Conservation (phyloP, 2,113 vertebrate species). For the Rhinolophus ferrumequinum region DNA sequence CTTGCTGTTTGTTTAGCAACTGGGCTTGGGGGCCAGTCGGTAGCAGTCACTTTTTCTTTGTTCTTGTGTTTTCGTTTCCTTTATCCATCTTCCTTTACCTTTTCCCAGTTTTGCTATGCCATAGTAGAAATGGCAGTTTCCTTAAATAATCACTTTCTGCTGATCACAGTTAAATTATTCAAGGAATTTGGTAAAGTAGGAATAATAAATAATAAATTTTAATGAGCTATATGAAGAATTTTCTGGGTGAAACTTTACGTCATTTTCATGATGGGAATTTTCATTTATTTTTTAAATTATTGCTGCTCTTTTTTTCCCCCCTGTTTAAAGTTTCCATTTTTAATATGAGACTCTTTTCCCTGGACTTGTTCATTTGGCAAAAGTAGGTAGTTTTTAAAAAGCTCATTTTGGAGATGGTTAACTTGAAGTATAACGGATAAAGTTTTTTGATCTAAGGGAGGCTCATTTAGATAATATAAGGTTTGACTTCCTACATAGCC, state of each 20-base stretch:
- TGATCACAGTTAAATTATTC: not conserved
- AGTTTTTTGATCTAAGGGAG: not conserved
- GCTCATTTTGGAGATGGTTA: conserved; percentile 26
- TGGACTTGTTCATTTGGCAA: not conserved
- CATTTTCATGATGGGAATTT: not conserved
- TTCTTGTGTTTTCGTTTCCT: not conserved
- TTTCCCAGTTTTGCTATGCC: not conserved
- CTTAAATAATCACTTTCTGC: not conserved
- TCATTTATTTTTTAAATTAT: not conserved
- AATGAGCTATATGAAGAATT: not conserved
- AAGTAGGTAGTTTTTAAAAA: not conserved
- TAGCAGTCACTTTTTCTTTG: not conserved
- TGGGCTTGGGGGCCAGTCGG: not conserved
- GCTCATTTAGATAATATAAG: not conserved
- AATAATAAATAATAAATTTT: conserved; percentile 7
- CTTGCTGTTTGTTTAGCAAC: not conserved
- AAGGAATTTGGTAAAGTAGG: conserved; percentile 5
- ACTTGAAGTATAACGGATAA: not conserved
- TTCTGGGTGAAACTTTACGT: not conserved
- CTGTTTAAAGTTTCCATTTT: conserved; percentile 28
- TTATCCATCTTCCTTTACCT: not conserved
- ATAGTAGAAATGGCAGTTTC: not conserved
- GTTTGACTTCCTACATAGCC: not conserved
- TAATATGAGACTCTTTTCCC: not conserved
- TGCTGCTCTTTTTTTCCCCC: not conserved